Evolutionary conservation across 2,888 invertebrate genomes (phyloP), one percentile per base, ranked within the genome.

Genomic region (Caenorhabditis becei): DNA sequence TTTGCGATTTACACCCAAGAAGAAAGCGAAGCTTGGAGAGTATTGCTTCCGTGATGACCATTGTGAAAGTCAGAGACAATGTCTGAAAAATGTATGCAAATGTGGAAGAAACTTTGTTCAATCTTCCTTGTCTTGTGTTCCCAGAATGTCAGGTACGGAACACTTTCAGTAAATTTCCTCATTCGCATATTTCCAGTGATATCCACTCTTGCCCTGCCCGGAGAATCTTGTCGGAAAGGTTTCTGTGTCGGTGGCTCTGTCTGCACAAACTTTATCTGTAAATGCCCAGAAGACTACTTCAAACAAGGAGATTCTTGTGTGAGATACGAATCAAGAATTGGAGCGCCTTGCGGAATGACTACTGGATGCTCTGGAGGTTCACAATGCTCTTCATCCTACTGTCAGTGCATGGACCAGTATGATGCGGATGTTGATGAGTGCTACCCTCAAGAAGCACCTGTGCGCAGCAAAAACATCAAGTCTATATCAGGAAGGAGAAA

Each of bases 231-330:
- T 56, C 63, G 61, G 2, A 59, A 75, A 35, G 83, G 83, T 1
- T 88, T 89, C 63, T 91, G 90, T 72, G 88, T 88, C 53, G 91
- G 91, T 16, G 90, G 90, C 1, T 82, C 89, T 1, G 74, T 77
- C 7, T 90, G 90, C 59, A 35, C 80, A 10, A 78, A 80, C 4
- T 78, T 69, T 18, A 54, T 83, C 20, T 87, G 87, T 66, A 79
- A 70, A 23, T 87, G 87, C 53, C 80, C 85, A 1, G 75, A 74
- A n/a, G 80, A 69, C 24, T 83, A 81, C 41, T 80, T 75, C 70
- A 75, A 70, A 26, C 72, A 71, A 65, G 74, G 70, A 8, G 71
- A 72, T 26, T 61, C 70, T 11, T 74, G 80, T 35, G 66, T 83
- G 16, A 35, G 75, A 54, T 69, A 63, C 37, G 80, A 80, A 54